Evolutionary conservation across 1,140 invertebrate genomes (phyloP), one percentile per base, ranked within the genome.

Genomic region (Megathymus violae): DNA sequence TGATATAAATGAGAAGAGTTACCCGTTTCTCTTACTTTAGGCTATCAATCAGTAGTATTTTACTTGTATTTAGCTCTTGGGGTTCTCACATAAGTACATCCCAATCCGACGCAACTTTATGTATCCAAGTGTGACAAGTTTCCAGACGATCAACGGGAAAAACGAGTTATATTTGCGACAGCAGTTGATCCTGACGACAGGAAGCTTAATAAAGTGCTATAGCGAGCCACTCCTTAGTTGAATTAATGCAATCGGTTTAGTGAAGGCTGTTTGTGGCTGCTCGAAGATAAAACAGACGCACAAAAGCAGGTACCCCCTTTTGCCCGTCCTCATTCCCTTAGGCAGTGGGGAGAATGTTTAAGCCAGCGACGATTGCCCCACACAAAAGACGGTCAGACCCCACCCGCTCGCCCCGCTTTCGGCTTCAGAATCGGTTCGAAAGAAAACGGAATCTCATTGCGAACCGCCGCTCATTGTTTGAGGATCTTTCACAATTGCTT

Each of bases 371-470:
- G 70, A 80, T 78, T 82, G 76, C 75, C 80, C 63, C 75, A 78
- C 62, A 77, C 78, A 82, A 80, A 78, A 80, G 77, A 64, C 76
- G 71, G 67, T 71, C 71, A 41, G 63, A 60, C 58, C 58, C 66
- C 73, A 60, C 69, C 67, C 69, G 14, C 4, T 52, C 62, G 14
- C 14, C 51, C 62, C 61, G 44, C 69, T 56, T 71, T 68, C 67
- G 67, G 67, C 64, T 74, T 62, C 64, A 64, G 69, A 76, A 73
- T 75, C 52, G 72, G 76, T 69, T 71, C 71, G 65, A 76, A 84
- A 83, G 81, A 84, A 83, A 80, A 80, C 78, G 59, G 69, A 78
- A 82, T 83, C 72, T 73, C 78, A 76, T 81, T 82, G 65, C 73
- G 65, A 68, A 64, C 60, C 63, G 46, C 50, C 58, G 67, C 65